Base-by-base conservation (phyloP, 1,140 invertebrate genomes). In the Drosophila mojavensis region DNA sequence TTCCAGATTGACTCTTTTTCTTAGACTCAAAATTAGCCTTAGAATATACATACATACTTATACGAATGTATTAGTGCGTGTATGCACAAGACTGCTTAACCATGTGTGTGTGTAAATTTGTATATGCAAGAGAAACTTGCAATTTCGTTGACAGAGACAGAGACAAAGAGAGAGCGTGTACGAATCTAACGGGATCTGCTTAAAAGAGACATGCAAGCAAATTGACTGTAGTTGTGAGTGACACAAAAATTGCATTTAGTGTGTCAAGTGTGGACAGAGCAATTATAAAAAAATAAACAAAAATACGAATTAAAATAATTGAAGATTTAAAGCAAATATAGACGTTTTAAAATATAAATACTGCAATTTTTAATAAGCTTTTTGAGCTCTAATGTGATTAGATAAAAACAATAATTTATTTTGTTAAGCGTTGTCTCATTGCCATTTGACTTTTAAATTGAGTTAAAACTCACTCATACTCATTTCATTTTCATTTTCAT, bases 401-500 rank as follows among this genome's bases (percentile, higher is more conserved):
- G 5, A 33, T 33, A 6, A 7, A 7, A 33, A 33, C 33, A 33
- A 33, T 33, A 33, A 33, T 33, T 36, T 11, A 39, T 0, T 39
- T 13, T 15, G 17, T 20, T 17, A 51, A 26, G 11, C 11, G 11
- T 7, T 20, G 20, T 26, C 48, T 7, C 10, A 51, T 51, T 51
- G 13, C 9, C 5, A 28, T 13, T 4, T 51, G 11, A 24, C 11
- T 28, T 51, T 11, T n/a, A 24, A 13, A 17, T 47, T 2, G 6
- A 17, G 43, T 9, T n/a, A n/a, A 45, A 15, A 45, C 13, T 45
- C 5, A 15, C 1, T n/a, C n/a, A n/a, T n/a, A n/a, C n/a, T 13
- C 13, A 15, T 48, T 63, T 55, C 15, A 53, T 45, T 58, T 63
- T 66, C 54, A 28, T 30, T 51, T 53, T 54, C 51, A 54, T 54